These are phyloP conservation scores for Schizothorax lantsangensis DNA, from an alignment of 2,797 vertebrate species.

Conservation along the genomic window DNA sequence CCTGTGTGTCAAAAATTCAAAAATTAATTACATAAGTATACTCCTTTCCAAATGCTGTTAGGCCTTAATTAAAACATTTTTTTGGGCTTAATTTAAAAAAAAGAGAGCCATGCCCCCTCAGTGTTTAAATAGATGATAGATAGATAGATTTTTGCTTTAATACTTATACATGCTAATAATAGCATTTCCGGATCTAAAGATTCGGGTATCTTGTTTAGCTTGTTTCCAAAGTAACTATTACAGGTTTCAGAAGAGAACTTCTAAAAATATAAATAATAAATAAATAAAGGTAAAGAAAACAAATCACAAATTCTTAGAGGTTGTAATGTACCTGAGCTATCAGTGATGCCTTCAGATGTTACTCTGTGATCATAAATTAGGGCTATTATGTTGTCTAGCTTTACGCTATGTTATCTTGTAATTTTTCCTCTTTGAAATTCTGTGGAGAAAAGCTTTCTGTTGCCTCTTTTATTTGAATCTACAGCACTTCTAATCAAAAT, in stretches of 20 bases:
- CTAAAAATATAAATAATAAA: not conserved
- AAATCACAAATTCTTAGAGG: not conserved
- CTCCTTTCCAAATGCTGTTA: too few relatives aligned
- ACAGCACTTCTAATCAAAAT: slow-evolving; percentile 25
- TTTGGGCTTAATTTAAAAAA: too few relatives aligned
- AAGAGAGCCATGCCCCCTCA: too few relatives aligned
- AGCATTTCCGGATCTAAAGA: slow-evolving; percentile 27
- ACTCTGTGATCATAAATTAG: slow-evolving; percentile 18
- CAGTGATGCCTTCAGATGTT: slow-evolving; percentile 4
- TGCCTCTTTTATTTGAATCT: not conserved
- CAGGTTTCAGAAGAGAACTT: too few relatives aligned
- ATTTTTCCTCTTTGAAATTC: slow-evolving; percentile 11
- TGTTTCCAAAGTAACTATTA: slow-evolving; percentile 5
- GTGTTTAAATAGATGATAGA: too few relatives aligned
- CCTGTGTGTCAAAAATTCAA: too few relatives aligned
- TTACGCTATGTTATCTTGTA: not conserved
- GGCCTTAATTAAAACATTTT: too few relatives aligned
- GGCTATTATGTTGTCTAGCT: slow-evolving; percentile 3
- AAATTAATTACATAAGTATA: too few relatives aligned
- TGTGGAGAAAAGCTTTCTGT: slow-evolving; percentile 7
- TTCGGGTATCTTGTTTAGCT: not conserved
- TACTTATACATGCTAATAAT: slow-evolving; percentile 32
- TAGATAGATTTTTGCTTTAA: slow-evolving; percentile 17
- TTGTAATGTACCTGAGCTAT: not conserved
- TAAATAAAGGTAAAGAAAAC: not conserved